Base-by-base conservation (phyloP, 2,888 invertebrate genomes). In the Alcis repandata region DNA sequence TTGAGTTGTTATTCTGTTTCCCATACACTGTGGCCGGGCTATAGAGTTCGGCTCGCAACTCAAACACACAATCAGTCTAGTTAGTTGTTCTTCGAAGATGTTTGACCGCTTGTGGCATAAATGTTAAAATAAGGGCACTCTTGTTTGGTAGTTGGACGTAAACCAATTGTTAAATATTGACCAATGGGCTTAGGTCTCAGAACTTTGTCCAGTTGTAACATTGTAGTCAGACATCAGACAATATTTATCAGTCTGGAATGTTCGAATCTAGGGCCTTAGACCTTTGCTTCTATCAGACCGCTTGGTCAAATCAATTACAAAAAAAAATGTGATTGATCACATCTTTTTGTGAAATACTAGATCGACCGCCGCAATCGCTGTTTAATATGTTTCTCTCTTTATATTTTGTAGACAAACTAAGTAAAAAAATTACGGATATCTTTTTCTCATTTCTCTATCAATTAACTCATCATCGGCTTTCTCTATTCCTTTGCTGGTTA, bases 61-160 rank as follows among this genome's bases (percentile, higher is more conserved):
- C 74, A 79, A 80, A 80, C 74, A 80, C 65, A 77, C 80, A 77
- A 82, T 79, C 77, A 77, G 71, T 73, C 62, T 70, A 73, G 68
- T 71, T 72, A 58, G 64, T 69, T 69, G 65, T 69, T 67, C 66
- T 66, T 73, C 53, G 46, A 51, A 69, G 56, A 66, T 67, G 71
- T 74, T 66, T 76, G 78, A 77, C 73, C 66, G 68, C 46, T 68
- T 67, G 66, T 64, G 71, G 71, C 67, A 65, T 69, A 69, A 73
- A 72, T 74, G 77, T 72, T 67, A 72, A 69, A 69, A 62, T 63
- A 63, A 63, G 68, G 64, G 58, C 68, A 49, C 27, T 63, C 56
- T 58, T 64, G 60, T 61, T 63, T 51, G 40, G 54, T 15, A 36
- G 41, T 17, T 36, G 33, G 49, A 36, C 48, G 41, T 59, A 53